phyloP scores from a whole-genome alignment of 1,140 invertebrate genomes.

The Calosoma granatense region DNA sequence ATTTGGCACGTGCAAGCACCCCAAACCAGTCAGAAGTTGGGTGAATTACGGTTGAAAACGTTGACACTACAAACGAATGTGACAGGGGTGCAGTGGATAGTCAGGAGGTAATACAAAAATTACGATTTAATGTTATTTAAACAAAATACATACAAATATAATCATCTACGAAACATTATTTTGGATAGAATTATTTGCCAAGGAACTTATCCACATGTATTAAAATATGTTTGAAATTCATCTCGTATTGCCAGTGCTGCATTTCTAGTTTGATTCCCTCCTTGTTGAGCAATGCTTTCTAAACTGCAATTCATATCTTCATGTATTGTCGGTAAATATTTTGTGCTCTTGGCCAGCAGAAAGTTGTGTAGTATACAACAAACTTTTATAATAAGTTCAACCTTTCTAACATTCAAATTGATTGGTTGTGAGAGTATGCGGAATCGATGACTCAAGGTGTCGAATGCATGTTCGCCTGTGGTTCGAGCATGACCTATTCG shows the following conservation, averaged over 20 bases:
- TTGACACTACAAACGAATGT: too few relatives aligned
- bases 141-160: too few relatives aligned
- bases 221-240: not conserved
- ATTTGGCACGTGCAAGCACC: too few relatives aligned
- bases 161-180: too few relatives aligned
- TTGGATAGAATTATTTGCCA: not conserved
- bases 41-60: too few relatives aligned
- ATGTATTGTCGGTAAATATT: not conserved
- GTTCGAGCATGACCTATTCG: conserved; percentile 29
- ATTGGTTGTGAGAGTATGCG: conserved; percentile 13
- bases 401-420: conserved; percentile 13
- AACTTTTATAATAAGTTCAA: conserved; percentile 13
- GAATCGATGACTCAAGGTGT: conserved; percentile 26
- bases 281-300: not conserved
- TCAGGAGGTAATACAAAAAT: too few relatives aligned
- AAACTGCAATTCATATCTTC: not conserved
- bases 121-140: too few relatives aligned
- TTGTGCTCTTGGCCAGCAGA: not conserved
- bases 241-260: not conserved
- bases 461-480: conserved; percentile 35
- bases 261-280: not conserved
- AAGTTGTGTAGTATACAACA: not conserved
- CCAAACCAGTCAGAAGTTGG: too few relatives aligned
- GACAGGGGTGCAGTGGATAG: too few relatives aligned
- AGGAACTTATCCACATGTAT: not conserved